Evolutionary conservation across 2,113 vertebrate species (phyloP).

Genomic region (Fulmarus glacialis): DNA sequence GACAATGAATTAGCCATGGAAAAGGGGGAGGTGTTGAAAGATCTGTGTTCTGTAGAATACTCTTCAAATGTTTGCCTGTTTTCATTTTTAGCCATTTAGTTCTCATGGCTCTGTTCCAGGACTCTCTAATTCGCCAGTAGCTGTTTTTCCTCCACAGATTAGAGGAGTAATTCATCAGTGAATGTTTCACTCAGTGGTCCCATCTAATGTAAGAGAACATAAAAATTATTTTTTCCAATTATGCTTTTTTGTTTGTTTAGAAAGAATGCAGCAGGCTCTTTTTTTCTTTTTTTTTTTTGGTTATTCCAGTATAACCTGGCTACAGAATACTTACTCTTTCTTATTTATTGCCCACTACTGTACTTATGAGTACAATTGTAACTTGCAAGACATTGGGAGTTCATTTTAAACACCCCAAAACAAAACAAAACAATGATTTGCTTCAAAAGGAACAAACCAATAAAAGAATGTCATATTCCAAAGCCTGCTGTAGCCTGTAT

Average conservation of each 20-base stretch:
- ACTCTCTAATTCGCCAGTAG: conserved; percentile 77
- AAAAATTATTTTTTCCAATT: conserved; percentile 75
- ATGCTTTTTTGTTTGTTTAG: conserved; percentile 70
- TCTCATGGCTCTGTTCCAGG: conserved; percentile 78
- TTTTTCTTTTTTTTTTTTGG: too few species aligned
- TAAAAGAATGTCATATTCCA: conserved; percentile 37
- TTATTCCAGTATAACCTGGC: conserved; percentile 33
- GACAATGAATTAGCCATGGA: conserved; percentile 81
- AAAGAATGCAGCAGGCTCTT: conserved; percentile 48
- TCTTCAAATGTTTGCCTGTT: conserved; percentile 79
- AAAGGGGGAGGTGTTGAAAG: conserved; percentile 75
- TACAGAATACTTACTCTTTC: conserved; percentile 42
- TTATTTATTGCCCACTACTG: conserved; percentile 63
- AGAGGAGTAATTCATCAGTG: conserved; percentile 79
- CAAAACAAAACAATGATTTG: conserved; percentile 12
- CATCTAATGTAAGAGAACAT: conserved; percentile 73
- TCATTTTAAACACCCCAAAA: conserved; percentile 50
- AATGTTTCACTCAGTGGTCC: conserved; percentile 77
- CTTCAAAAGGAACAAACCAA: conserved; percentile 6
- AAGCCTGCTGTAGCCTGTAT: background rate
- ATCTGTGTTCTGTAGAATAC: conserved; percentile 77
- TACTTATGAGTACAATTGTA: conserved; percentile 23
- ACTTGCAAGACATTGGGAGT: conserved; percentile 31
- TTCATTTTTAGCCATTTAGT: conserved; percentile 81
- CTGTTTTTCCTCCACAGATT: conserved; percentile 80